Percentiles rank a stretch among this genome's conserved stretches.
Conservation (phyloP, 2,797 vertebrate genomes). For the Odontamblyopus lacepedii region DNA sequence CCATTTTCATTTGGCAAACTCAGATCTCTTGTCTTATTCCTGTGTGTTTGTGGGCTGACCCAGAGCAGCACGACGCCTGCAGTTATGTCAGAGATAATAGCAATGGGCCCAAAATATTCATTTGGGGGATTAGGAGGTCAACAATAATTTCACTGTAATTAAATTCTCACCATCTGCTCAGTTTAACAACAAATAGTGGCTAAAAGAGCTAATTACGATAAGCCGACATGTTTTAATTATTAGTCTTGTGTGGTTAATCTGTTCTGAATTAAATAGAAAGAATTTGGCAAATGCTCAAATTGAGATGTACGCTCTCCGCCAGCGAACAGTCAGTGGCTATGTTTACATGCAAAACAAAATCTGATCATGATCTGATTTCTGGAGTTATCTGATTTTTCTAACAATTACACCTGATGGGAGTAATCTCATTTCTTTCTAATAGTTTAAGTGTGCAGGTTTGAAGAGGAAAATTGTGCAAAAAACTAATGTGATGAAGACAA, state of each 20-base stretch:
- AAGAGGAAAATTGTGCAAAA: too few relatives aligned
- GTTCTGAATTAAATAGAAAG: not conserved
- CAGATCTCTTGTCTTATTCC: constrained; percentile 4
- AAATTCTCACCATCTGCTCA: constrained; percentile 6
- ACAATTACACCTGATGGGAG: too few relatives aligned
- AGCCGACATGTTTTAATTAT: not conserved
- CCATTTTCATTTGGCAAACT: constrained; percentile 7
- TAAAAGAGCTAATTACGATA: constrained; percentile 1
- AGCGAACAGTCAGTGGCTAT: too few relatives aligned
- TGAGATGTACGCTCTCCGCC: too few relatives aligned
- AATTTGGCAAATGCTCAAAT: not conserved
- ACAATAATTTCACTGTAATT: constrained; percentile 14
- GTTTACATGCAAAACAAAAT: too few relatives aligned
- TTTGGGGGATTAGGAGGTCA: constrained; percentile 13
- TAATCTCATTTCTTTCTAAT: too few relatives aligned
- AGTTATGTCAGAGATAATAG: constrained; percentile 11
- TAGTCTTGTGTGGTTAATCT: not conserved
- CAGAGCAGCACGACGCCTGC: constrained; percentile 12
- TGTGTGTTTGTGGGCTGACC: constrained; percentile 7
- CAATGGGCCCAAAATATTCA: constrained; percentile 12
- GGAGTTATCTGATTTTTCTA: too few relatives aligned
- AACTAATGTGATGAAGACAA: too few relatives aligned
- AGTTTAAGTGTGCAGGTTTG: too few relatives aligned
- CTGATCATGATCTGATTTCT: too few relatives aligned
- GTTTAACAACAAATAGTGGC: not conserved